A percentile compares a stretch with the other conserved stretches of the same genome.
Conservation (phyloP, 2,113 vertebrate genomes). For the Onychostoma macrolepis region DNA sequence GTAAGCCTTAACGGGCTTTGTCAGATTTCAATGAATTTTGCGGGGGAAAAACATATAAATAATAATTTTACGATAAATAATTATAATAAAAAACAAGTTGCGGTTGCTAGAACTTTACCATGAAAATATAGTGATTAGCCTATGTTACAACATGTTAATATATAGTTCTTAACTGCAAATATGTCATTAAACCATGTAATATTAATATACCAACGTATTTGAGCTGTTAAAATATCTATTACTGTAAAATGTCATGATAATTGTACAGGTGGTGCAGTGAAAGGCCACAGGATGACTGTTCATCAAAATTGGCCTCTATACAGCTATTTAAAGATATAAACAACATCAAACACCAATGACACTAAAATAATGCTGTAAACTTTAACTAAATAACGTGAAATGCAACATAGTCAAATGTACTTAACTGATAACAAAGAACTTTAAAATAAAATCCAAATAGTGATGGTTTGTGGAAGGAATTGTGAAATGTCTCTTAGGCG, state of each 20-base stretch:
- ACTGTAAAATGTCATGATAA: neutral
- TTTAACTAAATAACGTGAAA: neutral
- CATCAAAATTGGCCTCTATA: neutral
- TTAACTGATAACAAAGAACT: neutral
- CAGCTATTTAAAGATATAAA: neutral
- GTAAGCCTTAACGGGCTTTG: constrained; percentile 34
- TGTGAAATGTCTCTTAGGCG: neutral
- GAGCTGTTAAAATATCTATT: neutral
- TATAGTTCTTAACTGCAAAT: neutral
- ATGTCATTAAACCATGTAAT: neutral
- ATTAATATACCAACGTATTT: neutral
- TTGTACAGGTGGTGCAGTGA: neutral
- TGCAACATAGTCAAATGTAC: neutral
- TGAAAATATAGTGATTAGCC: neutral
- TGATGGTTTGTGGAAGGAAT: neutral
- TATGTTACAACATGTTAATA: neutral
- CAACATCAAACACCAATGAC: neutral
- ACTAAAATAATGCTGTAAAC: neutral
- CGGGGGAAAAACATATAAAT: neutral
- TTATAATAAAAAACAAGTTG: neutral
- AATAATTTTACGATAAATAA: neutral
- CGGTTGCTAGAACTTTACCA: neutral
- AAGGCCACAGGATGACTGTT: neutral
- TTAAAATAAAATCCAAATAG: neutral
- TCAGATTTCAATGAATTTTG: neutral